A percentile compares a stretch with the other conserved stretches of the same genome.
These are phyloP conservation scores for Triops cancriformis DNA, from an alignment of 1,140 invertebrate species.

Conservation along the genomic window DNA sequence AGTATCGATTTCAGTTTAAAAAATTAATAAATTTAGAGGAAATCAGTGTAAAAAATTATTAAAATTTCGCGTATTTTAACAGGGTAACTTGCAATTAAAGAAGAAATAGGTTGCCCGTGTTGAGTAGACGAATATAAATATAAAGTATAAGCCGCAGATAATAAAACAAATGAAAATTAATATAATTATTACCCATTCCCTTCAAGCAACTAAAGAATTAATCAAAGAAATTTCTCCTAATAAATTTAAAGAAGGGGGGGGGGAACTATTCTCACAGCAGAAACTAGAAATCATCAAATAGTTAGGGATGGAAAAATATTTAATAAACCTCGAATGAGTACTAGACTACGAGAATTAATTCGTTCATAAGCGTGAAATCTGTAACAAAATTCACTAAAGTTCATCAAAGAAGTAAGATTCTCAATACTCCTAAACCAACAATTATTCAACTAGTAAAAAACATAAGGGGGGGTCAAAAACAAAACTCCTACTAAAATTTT, in stretches of 20 bases:
- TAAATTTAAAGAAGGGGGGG: slow-evolving; percentile 39
- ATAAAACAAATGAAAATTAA: slow-evolving; percentile 41
- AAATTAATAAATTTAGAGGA: slow-evolving; percentile 13
- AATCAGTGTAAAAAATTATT: neutral
- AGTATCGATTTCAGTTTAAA: neutral
- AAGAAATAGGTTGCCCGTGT: neutral
- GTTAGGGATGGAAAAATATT: slow-evolving; percentile 37
- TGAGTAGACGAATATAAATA: slow-evolving; percentile 26
- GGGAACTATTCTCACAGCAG: slow-evolving; percentile 41
- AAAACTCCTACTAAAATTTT: slow-evolving; percentile 17
- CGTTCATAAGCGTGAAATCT: slow-evolving; percentile 48
- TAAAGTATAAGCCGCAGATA: slow-evolving; percentile 34
- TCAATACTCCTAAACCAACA: neutral
- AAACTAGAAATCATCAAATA: slow-evolving; percentile 53
- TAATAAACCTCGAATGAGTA: slow-evolving; percentile 40
- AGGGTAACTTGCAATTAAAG: neutral
- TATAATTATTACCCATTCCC: slow-evolving; percentile 39
- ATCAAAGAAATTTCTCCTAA: slow-evolving; percentile 50
- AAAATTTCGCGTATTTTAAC: neutral
- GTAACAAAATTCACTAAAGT: neutral
- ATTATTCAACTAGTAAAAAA: neutral
- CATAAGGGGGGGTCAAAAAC: neutral
- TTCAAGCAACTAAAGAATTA: slow-evolving; percentile 45
- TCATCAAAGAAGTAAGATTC: neutral
- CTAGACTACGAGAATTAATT: slow-evolving; percentile 38